A percentile compares a stretch with the other conserved stretches of the same genome.
Evolutionary conservation across 2,888 invertebrate genomes (phyloP).

Genomic region (Ceriagrion tenellum): DNA sequence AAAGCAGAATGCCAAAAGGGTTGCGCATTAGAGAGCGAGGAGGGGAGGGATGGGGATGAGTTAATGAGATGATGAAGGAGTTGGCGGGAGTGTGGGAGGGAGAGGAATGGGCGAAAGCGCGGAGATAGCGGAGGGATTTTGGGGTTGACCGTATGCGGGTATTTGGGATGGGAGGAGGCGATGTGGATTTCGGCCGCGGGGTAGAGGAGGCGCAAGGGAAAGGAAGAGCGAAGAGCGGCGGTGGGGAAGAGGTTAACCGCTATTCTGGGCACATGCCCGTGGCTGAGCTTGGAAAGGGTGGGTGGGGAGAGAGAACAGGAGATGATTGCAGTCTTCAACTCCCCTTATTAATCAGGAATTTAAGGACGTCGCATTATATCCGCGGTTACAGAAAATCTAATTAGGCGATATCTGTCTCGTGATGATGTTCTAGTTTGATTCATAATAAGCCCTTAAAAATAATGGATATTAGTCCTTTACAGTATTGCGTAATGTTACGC

Average conservation of each 20-base stretch:
- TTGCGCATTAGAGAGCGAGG: not conserved
- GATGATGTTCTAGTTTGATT: not conserved
- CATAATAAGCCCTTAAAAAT: too few relatives aligned
- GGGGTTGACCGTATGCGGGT: not conserved
- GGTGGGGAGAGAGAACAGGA: not conserved
- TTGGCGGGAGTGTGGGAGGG: not conserved
- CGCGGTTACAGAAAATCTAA: not conserved
- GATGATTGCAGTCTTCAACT: not conserved
- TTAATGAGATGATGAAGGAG: not conserved
- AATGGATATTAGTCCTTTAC: too few relatives aligned
- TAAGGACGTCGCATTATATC: not conserved
- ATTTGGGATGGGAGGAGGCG: not conserved
- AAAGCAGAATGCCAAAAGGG: not conserved
- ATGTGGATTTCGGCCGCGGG: not conserved
- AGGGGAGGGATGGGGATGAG: not conserved
- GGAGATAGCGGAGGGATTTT: not conserved
- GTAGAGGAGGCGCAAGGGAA: not conserved
- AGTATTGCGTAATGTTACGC: too few relatives aligned
- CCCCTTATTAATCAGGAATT: not conserved
- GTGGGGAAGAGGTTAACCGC: not conserved
- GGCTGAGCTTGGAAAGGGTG: not conserved
- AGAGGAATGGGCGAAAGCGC: not conserved
- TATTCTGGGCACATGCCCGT: not conserved
- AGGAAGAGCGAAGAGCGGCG: not conserved
- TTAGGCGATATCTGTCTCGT: not conserved